Percentiles rank a stretch among this genome's conserved stretches.
Conservation (phyloP, 2,888 invertebrate species). For the Gnatocerus cornutus region DNA sequence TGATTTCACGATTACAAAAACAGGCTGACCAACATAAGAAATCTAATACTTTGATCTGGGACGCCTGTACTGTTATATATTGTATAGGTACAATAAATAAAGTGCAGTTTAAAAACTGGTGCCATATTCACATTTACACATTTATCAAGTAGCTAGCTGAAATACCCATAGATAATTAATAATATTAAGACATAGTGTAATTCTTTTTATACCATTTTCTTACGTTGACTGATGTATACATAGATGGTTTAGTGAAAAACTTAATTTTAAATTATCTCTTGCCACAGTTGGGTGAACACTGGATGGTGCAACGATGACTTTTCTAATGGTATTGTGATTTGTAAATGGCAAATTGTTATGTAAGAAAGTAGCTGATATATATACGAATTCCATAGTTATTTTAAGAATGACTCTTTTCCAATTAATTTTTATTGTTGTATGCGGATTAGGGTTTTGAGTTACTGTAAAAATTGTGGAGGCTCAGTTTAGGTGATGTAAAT, state of each 20-base stretch:
- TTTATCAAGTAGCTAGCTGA: conserved; percentile 56
- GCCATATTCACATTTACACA: conserved; percentile 63
- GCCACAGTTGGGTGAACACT: conserved; percentile 45
- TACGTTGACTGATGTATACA: conserved; percentile 58
- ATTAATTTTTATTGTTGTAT: conserved; percentile 40
- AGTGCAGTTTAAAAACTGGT: conserved; percentile 61
- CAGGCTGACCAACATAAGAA: conserved; percentile 44
- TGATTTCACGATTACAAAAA: conserved; percentile 58
- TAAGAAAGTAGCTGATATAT: conserved; percentile 27
- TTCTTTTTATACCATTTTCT: conserved; percentile 61
- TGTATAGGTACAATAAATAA: conserved; percentile 61
- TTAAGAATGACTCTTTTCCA: conserved; percentile 42
- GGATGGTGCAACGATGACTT: conserved; percentile 46
- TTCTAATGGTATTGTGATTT: conserved; percentile 50
- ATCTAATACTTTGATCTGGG: conserved; percentile 31
- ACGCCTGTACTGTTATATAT: conserved; percentile 59
- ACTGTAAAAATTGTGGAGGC: conserved; percentile 29
- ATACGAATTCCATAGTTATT: conserved; percentile 46
- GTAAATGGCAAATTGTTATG: conserved; percentile 41
- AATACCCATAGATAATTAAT: conserved; percentile 51
- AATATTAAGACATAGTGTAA: conserved; percentile 58
- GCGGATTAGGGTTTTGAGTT: conserved; percentile 37
- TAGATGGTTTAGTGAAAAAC: conserved; percentile 47
- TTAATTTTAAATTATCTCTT: conserved; percentile 46
- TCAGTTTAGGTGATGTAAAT: conserved; percentile 35